These are phyloP conservation scores for Acanthosoma haemorrhoidale DNA, from an alignment of 2,888 invertebrate genomes.

Conservation along the genomic window DNA sequence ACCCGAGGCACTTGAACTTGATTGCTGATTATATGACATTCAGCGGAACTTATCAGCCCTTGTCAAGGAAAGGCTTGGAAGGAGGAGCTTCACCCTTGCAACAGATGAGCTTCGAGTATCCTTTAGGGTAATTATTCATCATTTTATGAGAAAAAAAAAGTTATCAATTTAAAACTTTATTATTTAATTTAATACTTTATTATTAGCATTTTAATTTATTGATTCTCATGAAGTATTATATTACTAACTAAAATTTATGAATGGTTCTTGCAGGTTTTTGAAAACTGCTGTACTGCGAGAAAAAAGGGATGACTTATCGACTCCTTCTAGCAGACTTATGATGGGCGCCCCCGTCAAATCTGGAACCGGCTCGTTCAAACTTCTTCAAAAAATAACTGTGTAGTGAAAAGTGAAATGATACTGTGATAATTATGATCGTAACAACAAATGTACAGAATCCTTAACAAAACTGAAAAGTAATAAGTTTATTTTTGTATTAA, in stretches of 20 bases:
- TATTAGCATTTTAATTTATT: background rate
- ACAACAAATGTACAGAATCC: too few relatives aligned
- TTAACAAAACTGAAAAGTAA: too few relatives aligned
- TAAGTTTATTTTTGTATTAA: too few relatives aligned
- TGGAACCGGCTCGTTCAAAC: constrained; percentile 75
- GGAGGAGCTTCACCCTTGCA: constrained; percentile 89
- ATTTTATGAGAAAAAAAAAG: background rate
- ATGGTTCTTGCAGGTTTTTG: constrained; percentile 46
- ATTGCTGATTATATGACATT: constrained; percentile 98
- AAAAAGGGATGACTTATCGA: constrained; percentile 66
- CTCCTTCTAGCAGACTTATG: constrained; percentile 83
- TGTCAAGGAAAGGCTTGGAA: constrained; percentile 87
- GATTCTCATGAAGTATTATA: background rate
- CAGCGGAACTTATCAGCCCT: constrained; percentile 80
- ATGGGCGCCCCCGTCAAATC: constrained; percentile 73
- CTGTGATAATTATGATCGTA: too few relatives aligned
- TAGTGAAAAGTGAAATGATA: background rate
- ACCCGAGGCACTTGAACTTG: constrained; percentile 85
- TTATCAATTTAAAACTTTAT: background rate
- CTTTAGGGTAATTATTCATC: constrained; percentile 16
- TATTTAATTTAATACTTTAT: background rate
- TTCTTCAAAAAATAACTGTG: constrained; percentile 27
- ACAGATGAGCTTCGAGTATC: constrained; percentile 90
- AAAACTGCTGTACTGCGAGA: constrained; percentile 63
- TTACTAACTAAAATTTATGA: too few relatives aligned